phyloP scores from a whole-genome alignment of 2,797 vertebrate species.

The Syndactyla subalaris region DNA sequence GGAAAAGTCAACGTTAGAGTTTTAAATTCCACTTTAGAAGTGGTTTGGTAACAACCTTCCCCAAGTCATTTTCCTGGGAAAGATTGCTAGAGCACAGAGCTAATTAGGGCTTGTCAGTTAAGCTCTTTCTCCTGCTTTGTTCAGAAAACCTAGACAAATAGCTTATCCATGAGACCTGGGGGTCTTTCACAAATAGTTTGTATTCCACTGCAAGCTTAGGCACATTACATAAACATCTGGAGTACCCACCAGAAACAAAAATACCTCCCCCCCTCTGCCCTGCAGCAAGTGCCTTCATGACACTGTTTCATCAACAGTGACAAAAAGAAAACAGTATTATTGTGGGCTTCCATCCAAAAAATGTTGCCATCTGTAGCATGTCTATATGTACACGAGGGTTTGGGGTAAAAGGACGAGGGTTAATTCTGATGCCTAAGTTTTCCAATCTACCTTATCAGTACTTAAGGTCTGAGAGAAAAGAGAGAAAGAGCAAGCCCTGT shows the following conservation, averaged over 20 bases:
- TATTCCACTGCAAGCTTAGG: conserved; percentile 71
- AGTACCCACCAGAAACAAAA: not conserved
- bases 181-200: conserved; percentile 62
- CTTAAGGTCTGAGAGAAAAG: not conserved
- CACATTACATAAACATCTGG: conserved; percentile 63
- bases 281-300: not conserved
- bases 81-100: not conserved
- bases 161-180: conserved; percentile 2
- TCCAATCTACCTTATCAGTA: not conserved
- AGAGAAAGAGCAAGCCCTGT: not conserved
- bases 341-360: not conserved
- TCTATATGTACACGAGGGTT: accelerated
- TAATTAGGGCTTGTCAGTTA: conserved; percentile 61
- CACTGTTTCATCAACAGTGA: conserved; percentile 2
- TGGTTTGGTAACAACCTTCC: not conserved
- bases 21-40: not conserved
- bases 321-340: not conserved
- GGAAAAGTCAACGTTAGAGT: not conserved
- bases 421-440: not conserved
- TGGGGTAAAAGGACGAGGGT: not conserved
- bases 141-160: conserved; percentile 51
- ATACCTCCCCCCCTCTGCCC: not conserved
- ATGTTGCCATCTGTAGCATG: not conserved
- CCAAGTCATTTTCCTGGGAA: not conserved
- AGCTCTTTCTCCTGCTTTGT: conserved; percentile 49